Percentiles rank a stretch among this genome's conserved stretches.
phyloP scores from a whole-genome alignment of 2,113 vertebrate species.

The Carlito syrichta region DNA sequence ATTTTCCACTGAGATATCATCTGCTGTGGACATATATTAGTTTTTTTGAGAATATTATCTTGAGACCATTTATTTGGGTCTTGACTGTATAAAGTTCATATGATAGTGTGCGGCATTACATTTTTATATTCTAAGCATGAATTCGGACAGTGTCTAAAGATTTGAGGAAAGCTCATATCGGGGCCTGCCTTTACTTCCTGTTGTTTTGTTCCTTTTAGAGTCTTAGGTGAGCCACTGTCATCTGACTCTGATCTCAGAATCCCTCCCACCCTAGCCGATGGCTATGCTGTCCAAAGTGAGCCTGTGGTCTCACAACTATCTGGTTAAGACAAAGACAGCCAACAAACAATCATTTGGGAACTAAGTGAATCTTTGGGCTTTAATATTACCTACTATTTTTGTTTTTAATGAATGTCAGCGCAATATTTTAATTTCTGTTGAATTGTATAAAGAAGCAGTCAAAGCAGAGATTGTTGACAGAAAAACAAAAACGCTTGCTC shows the following conservation, averaged over 20 bases:
- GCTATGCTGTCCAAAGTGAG: not conserved
- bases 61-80: not conserved
- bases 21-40: not conserved
- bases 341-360: not conserved
- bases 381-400: not conserved
- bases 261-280: not conserved
- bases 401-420: not conserved
- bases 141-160: not conserved
- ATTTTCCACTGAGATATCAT: not conserved
- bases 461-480: not conserved
- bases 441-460: not conserved
- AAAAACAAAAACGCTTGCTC: not conserved
- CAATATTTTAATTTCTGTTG: conserved; percentile 1
- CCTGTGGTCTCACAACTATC: not conserved
- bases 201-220: not conserved
- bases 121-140: conserved; percentile 4
- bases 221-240: not conserved
- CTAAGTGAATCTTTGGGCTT: not conserved
- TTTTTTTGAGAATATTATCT: not conserved
- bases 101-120: not conserved
- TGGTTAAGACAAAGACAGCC: not conserved
- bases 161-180: not conserved
- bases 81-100: not conserved
- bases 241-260: not conserved
- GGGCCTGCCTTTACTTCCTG: not conserved